These are phyloP conservation scores for Drosophila pachea DNA, from an alignment of 1,140 invertebrate genomes.

Conservation along the genomic window DNA sequence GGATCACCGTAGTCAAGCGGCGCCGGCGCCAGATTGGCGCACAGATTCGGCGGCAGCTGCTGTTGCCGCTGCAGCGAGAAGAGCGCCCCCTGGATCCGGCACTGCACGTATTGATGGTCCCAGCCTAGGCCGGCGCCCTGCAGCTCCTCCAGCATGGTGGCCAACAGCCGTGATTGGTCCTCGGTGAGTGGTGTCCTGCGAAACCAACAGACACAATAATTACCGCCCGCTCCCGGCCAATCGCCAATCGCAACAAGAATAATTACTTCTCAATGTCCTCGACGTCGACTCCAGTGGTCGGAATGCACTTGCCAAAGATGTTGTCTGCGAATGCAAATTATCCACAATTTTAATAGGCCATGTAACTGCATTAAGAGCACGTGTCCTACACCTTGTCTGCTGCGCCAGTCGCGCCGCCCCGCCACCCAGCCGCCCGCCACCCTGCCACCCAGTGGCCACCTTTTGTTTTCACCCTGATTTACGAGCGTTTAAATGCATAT, in stretches of 20 bases:
- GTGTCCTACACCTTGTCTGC: conserved; percentile 30
- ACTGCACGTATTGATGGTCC: conserved; percentile 79
- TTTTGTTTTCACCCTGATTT: conserved; percentile 73
- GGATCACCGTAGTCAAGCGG: conserved; percentile 81
- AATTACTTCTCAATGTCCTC: conserved; percentile 83
- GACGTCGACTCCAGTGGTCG: conserved; percentile 81
- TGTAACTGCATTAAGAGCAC: conserved; percentile 56
- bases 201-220: background rate
- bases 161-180: conserved; percentile 73
- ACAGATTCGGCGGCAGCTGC: conserved; percentile 73
- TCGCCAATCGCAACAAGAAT: background rate
- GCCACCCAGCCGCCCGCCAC: background rate
- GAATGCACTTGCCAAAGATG: conserved; percentile 90
- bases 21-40: conserved; percentile 66
- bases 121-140: conserved; percentile 78
- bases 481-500: conserved; percentile 73
- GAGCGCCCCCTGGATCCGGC: conserved; percentile 73
- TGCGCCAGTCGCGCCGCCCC: background rate
- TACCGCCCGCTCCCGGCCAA: background rate
- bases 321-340: conserved; percentile 82
- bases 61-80: conserved; percentile 69
- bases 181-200: conserved; percentile 72
- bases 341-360: conserved; percentile 52
- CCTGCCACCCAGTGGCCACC: conserved; percentile 36
- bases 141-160: conserved; percentile 78